Evolutionary conservation across 53 echinoderm and acorn worm species (phyloP), one percentile per base, ranked within the genome.

Genomic region (Henricia sp.): DNA sequence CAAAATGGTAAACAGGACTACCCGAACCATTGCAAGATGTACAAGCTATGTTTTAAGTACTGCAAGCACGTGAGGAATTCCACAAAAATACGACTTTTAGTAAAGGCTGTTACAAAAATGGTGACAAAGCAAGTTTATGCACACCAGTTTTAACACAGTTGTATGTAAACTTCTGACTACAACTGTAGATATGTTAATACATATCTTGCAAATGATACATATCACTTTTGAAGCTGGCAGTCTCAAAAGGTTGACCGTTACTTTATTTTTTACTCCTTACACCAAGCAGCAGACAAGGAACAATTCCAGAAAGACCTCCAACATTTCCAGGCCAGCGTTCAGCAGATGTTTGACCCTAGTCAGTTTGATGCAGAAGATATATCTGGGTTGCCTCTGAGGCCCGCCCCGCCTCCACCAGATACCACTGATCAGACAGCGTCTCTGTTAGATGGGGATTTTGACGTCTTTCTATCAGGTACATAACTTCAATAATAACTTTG

Each of bases 281-380:
- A 23, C 17, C 42, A 38, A 9, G 25, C 69, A 53, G 76, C 69
- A 14, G 57, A 69, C 33, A 65, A 36, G n/a, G 87, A 77, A 17
- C 68, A 87, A 34, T 87, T 78, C 42, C 55, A 74, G 6, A 46
- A 87, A 4, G 94, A 94, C 48, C 82, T 95, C 13, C 92, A 90
- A 1, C 77, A 66, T 37, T 95, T 95, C 74, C 91, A 95, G 57
- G 90, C 95, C 14, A 95, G 90, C 70, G 75, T 95, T 1, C 89
- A 95, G 69, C 86, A 95, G 71, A 95, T 95, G 58, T 95, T 95
- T 78, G 91, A 91, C 37, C 87, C 89, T 8, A 87, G 84, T 23
- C 59, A 87, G 29, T 89, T 89, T 82, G 94, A 94, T 53, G 36
- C 43, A 25, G 82, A 71, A 17, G 88, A 71, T 24, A 57, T 78